phyloP scores from a whole-genome alignment of 2,797 vertebrate species.

The Bucorvus abyssinicus region DNA sequence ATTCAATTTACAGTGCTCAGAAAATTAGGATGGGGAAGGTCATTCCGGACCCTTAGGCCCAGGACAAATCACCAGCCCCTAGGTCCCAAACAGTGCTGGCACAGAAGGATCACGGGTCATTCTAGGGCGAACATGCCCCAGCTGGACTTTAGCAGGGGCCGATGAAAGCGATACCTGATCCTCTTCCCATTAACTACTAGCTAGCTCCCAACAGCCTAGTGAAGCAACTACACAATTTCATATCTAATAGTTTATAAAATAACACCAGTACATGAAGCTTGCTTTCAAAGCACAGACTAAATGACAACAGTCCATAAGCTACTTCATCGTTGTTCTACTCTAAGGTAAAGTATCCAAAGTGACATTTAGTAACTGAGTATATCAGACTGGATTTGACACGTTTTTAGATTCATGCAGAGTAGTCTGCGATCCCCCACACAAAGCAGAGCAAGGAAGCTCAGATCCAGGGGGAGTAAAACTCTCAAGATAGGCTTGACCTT shows the following conservation, averaged over 20 bases:
- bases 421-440: background rate
- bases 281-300: background rate
- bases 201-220: background rate
- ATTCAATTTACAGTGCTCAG: background rate
- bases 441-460: background rate
- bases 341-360: background rate
- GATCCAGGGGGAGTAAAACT: fast-evolving
- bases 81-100: background rate
- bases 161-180: background rate
- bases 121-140: background rate
- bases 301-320: background rate
- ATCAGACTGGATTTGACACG: background rate
- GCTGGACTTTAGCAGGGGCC: background rate
- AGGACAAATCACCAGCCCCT: background rate
- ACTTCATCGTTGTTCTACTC: background rate
- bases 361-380: background rate
- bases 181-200: background rate
- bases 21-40: background rate
- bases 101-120: background rate
- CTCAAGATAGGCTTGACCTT: background rate
- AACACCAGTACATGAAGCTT: background rate
- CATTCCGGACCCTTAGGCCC: background rate
- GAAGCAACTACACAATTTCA: background rate
- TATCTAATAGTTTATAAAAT: background rate
- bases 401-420: background rate